These are phyloP conservation scores for Lycaena phlaeas DNA, from an alignment of 2,888 invertebrate genomes.

Conservation along the genomic window DNA sequence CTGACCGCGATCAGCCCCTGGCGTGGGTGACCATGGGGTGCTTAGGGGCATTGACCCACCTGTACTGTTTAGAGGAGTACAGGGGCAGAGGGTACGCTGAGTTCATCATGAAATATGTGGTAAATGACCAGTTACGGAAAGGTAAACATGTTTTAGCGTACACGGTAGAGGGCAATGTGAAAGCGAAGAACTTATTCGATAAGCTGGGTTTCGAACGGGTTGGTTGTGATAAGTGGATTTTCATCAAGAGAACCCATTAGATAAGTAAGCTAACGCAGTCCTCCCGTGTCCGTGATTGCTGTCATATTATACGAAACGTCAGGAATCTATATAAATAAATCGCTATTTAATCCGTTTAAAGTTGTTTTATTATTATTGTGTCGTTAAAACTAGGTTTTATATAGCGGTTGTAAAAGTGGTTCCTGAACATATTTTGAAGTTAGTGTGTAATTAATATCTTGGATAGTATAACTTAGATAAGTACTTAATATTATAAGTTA, in stretches of 20 bases:
- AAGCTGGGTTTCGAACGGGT: constrained; percentile 31
- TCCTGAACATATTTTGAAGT: too few relatives aligned
- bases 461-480: too few relatives aligned
- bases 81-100: constrained; percentile 42
- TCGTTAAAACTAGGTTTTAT: too few relatives aligned
- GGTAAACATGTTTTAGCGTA: constrained; percentile 31
- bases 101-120: constrained; percentile 32
- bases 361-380: too few relatives aligned
- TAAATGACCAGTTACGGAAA: constrained; percentile 30
- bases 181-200: constrained; percentile 32
- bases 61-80: constrained; percentile 37
- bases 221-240: constrained; percentile 26
- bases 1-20: constrained; percentile 23
- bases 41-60: constrained; percentile 26
- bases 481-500: too few relatives aligned
- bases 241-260: neutral
- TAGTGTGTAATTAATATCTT: too few relatives aligned
- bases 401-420: too few relatives aligned
- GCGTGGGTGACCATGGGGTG: constrained; percentile 43
- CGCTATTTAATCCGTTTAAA: too few relatives aligned
- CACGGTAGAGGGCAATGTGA: constrained; percentile 31
- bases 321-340: too few relatives aligned
- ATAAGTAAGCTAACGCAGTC: neutral
- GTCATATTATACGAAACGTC: too few relatives aligned
- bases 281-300: too few relatives aligned